These are phyloP conservation scores for Pseudeuparius sepicola DNA, from an alignment of 2,888 invertebrate genomes.

Conservation along the genomic window DNA sequence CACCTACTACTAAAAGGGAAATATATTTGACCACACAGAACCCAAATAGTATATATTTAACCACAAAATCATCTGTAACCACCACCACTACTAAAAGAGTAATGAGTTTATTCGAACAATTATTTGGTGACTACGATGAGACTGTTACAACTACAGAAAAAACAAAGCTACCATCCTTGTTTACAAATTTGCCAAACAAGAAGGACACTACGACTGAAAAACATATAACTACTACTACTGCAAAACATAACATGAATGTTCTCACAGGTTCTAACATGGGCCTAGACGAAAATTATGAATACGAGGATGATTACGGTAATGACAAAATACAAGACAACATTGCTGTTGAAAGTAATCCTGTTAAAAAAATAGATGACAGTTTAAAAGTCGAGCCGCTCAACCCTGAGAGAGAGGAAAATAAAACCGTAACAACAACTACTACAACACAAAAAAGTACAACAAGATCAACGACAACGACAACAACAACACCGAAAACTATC, in stretches of 20 bases:
- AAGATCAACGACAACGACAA: conserved; percentile 19
- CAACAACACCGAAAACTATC: conserved; percentile 21
- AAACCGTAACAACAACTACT: conserved; percentile 14
- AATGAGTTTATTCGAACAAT: conserved; percentile 38
- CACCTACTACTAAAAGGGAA: conserved; percentile 23
- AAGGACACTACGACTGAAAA: conserved; percentile 20
- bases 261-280: conserved; percentile 29
- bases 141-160: conserved; percentile 24
- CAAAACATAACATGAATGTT: conserved; percentile 25
- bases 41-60: conserved; percentile 6
- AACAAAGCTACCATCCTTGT: conserved; percentile 24
- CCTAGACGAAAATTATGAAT: conserved; percentile 30
- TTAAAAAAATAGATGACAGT: conserved; percentile 19
- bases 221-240: conserved; percentile 20
- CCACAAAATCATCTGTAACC: conserved; percentile 24
- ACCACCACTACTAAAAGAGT: conserved; percentile 37
- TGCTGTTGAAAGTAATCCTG: conserved; percentile 29
- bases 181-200: conserved; percentile 25
- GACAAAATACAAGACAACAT: conserved; percentile 30
- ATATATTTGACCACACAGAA: conserved; percentile 30
- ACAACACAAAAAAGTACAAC: conserved; percentile 12
- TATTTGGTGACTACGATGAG: conserved; percentile 39
- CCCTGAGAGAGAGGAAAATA: conserved; percentile 10
- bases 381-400: conserved; percentile 23
- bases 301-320: conserved; percentile 32